Evolutionary conservation across 30 jellyfish, hydroid and myxozoan genomes (phyloP).

Genomic region (Aurelia coerulea): DNA sequence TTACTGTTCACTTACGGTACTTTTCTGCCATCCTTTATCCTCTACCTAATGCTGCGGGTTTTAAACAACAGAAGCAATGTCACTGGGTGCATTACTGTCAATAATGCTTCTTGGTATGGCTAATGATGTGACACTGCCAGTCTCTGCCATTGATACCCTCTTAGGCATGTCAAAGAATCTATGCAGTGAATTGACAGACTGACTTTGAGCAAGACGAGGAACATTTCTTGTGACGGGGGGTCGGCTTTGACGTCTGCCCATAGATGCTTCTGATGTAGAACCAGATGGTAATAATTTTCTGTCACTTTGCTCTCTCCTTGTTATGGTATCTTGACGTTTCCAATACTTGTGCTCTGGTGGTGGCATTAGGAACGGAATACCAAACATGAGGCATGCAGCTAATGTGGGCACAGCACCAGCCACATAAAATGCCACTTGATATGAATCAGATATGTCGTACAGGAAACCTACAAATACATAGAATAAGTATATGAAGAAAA

Average conservation of each 20-base stretch:
- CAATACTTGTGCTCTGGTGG: slow-evolving; percentile 92
- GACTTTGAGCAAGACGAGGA: slow-evolving; percentile 82
- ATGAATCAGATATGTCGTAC: slow-evolving; percentile 87
- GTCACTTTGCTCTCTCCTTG: slow-evolving; percentile 52
- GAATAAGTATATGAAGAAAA: not conserved
- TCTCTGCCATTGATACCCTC: slow-evolving; percentile 85
- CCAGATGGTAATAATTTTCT: slow-evolving; percentile 48
- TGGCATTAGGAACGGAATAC: slow-evolving; percentile 95
- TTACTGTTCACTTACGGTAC: no score
- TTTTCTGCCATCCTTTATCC: no score
- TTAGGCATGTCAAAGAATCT: slow-evolving; percentile 83
- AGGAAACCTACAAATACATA: slow-evolving; percentile 71
- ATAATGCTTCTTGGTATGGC: slow-evolving; percentile 67
- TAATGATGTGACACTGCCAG: slow-evolving; percentile 93
- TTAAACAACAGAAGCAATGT: slow-evolving; percentile 68
- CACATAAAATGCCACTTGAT: slow-evolving; percentile 97
- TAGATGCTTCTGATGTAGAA: slow-evolving; percentile 56
- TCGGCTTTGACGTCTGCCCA: slow-evolving; percentile 42
- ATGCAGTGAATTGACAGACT: slow-evolving; percentile 77
- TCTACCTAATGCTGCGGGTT: not conserved
- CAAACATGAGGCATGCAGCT: slow-evolving; percentile 92
- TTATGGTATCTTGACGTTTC: slow-evolving; percentile 69
- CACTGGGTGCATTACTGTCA: slow-evolving; percentile 28
- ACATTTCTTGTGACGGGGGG: slow-evolving; percentile 52
- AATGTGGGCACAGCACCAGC: slow-evolving; percentile 98